Conservation (phyloP, 2,888 invertebrate genomes). For the Eremobia ochroleuca region DNA sequence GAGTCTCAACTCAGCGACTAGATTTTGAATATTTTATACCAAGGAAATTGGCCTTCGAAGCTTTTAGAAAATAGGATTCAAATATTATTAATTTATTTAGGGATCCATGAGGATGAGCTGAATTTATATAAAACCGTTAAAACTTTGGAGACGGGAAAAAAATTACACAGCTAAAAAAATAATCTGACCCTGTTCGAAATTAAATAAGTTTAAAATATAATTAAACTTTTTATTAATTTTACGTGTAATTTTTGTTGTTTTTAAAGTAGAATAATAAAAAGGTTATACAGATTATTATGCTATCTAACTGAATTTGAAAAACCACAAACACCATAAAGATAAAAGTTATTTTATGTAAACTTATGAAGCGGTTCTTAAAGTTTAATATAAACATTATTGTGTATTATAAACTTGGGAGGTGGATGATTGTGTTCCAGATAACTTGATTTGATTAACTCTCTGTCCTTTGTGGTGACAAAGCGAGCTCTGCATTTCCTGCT, state of each 20-base stretch:
- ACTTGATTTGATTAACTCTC: constrained; percentile 5
- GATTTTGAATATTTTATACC: no score
- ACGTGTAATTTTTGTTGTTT: neutral
- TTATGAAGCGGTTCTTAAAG: constrained; percentile 12
- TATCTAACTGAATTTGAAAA: neutral
- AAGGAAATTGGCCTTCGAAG: no score
- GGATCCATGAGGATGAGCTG: neutral
- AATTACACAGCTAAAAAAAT: neutral
- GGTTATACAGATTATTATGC: neutral
- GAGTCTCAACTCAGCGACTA: no score
- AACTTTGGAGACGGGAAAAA: neutral
- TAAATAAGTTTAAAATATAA: neutral
- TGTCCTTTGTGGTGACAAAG: constrained; percentile 15
- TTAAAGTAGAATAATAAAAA: neutral
- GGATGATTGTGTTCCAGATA: constrained; percentile 23
- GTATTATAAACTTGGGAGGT: constrained; percentile 31
- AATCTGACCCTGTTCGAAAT: neutral
- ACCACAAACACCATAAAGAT: neutral
- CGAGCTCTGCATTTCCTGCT: constrained; percentile 31
- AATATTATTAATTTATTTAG: neutral
- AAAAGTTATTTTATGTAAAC: neutral
- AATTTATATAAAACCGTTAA: no score
- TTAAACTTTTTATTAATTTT: neutral
- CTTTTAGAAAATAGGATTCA: neutral
- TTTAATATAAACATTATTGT: constrained; percentile 28